A percentile compares a stretch with the other conserved stretches of the same genome.
Conservation (phyloP, 2,888 invertebrate species). For the Drosophila lacicola region DNA sequence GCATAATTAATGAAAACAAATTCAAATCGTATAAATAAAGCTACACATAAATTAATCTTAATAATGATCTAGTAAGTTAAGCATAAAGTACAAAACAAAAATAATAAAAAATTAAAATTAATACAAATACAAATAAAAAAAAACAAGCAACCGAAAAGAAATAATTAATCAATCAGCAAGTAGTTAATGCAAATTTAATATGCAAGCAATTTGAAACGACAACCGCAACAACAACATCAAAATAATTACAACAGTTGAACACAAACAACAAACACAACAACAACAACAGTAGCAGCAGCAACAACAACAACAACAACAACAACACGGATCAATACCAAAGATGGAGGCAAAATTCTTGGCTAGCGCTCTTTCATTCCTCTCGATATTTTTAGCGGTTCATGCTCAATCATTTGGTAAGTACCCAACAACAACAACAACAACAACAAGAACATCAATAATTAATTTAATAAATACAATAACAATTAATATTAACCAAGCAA, state of each 20-base stretch:
- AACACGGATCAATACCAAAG: conserved; percentile 84
- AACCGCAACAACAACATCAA: conserved; percentile 45
- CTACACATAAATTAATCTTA: conserved; percentile 63
- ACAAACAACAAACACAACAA: conserved; percentile 43
- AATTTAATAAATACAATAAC: conserved; percentile 18
- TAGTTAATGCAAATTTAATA: conserved; percentile 66
- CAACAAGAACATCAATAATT: conserved; percentile 15
- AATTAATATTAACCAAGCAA: conserved; percentile 14
- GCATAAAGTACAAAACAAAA: conserved; percentile 71
- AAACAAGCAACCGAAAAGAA: conserved; percentile 22
- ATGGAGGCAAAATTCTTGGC: conserved; percentile 85
- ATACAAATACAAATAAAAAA: conserved; percentile 41
- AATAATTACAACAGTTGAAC: conserved; percentile 51
- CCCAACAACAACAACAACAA: conserved; percentile 35
- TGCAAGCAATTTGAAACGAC: conserved; percentile 58
- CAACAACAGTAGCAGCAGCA: conserved; percentile 42
- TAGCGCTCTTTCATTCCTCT: conserved; percentile 85
- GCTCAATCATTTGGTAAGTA: conserved; percentile 84
- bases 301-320: conserved; percentile 41
- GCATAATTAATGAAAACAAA: conserved; percentile 64
- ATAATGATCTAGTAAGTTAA: conserved; percentile 78
- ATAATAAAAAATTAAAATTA: conserved; percentile 18
- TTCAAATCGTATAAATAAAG: conserved; percentile 51
- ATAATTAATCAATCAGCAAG: conserved; percentile 61
- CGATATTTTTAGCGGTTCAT: conserved; percentile 85